Conservation (phyloP, 2,888 invertebrate genomes). For the Ptilodon capucinus region DNA sequence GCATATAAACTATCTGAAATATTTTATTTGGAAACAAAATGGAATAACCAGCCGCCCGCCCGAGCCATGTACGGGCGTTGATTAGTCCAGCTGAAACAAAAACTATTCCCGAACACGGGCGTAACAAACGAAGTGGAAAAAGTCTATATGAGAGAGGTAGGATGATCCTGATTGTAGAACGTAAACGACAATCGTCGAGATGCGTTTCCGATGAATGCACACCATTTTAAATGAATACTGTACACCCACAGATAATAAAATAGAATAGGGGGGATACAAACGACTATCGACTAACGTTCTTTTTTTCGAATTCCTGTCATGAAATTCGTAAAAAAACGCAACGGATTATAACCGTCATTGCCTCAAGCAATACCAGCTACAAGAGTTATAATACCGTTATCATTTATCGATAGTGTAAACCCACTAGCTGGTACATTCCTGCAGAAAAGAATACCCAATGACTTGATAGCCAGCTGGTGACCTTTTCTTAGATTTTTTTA, state of each 20-base stretch:
- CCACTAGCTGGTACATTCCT: too few species aligned
- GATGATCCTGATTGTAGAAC: conserved; percentile 68
- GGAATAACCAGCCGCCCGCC: conserved; percentile 50
- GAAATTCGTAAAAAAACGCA: too few species aligned
- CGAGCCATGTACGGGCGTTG: conserved; percentile 70
- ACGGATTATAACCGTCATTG: too few species aligned
- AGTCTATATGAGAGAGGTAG: conserved; percentile 71
- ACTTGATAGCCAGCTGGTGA: too few species aligned
- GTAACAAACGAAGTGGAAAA: conserved; percentile 79
- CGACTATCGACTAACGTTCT: conserved; percentile 1
- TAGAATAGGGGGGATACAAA: too few species aligned
- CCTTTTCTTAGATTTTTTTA: too few species aligned
- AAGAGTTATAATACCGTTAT: too few species aligned
- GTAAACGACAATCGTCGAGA: conserved; percentile 74
- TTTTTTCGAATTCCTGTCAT: too few species aligned
- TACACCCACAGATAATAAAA: too few species aligned
- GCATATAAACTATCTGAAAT: conserved; percentile 35
- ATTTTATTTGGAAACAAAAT: conserved; percentile 52
- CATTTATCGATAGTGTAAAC: too few species aligned
- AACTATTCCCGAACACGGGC: conserved; percentile 75
- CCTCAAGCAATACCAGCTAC: too few species aligned
- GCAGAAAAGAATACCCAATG: too few species aligned
- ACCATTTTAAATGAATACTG: conserved; percentile 70
- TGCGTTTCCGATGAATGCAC: conserved; percentile 71
- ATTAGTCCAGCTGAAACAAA: conserved; percentile 77